Evolutionary conservation across 1,140 invertebrate species (phyloP).

Genomic region (Platyura marginata): DNA sequence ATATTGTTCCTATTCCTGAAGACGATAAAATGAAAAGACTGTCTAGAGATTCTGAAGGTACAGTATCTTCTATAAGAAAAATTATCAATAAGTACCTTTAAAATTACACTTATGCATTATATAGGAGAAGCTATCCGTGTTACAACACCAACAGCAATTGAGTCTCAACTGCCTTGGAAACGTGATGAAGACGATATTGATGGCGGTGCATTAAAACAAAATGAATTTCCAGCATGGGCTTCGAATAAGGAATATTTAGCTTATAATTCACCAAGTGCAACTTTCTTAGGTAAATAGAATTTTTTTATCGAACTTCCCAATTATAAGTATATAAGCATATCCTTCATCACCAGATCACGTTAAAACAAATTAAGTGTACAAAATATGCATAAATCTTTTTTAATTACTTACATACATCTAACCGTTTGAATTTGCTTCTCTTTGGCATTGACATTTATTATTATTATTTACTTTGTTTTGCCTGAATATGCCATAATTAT

Average conservation of each 20-base stretch:
- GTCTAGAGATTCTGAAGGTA: constrained; percentile 24
- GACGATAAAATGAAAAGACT: constrained; percentile 14
- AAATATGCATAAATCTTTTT: too few relatives aligned
- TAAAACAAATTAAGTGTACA: too few relatives aligned
- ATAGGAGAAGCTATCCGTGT: constrained; percentile 27
- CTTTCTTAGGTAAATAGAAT: constrained; percentile 56
- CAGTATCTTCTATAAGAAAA: too few relatives aligned
- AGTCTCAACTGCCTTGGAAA: constrained; percentile 78
- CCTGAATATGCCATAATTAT: too few relatives aligned
- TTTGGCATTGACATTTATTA: too few relatives aligned
- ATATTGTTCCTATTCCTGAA: neutral
- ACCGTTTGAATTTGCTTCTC: too few relatives aligned
- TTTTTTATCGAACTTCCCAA: too few relatives aligned
- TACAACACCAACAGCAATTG: constrained; percentile 64
- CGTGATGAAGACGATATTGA: constrained; percentile 47
- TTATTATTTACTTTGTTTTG: too few relatives aligned
- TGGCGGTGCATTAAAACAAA: constrained; percentile 55
- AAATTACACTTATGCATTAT: neutral
- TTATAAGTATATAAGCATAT: too few relatives aligned
- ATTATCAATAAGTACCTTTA: neutral
- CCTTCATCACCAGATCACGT: too few relatives aligned
- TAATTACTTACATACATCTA: too few relatives aligned
- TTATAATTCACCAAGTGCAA: constrained; percentile 80
- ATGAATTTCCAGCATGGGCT: constrained; percentile 80
- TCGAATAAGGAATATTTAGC: constrained; percentile 82